phyloP scores from a whole-genome alignment of 2,113 vertebrate genomes.

The Callorhinus ursinus region DNA sequence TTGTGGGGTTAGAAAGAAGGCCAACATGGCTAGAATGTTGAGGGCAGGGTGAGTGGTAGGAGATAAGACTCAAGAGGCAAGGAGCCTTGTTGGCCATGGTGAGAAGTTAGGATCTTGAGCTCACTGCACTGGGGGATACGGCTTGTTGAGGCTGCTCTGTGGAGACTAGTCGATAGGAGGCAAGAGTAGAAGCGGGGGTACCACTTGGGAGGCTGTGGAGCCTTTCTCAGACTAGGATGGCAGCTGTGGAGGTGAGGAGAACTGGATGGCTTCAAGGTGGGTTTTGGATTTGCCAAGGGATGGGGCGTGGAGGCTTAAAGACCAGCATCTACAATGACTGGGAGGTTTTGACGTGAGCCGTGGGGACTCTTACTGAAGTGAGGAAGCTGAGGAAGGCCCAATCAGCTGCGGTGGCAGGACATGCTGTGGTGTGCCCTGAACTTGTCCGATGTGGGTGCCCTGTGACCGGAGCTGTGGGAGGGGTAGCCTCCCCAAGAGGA shows the following conservation, averaged over 20 bases:
- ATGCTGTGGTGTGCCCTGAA: fast-evolving
- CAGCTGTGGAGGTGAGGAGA: background rate
- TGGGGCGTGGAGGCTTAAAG: background rate
- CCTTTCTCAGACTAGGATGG: background rate
- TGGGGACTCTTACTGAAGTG: background rate
- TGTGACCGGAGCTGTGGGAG: fast-evolving
- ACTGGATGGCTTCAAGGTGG: background rate
- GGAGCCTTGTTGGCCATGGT: background rate
- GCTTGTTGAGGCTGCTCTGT: background rate
- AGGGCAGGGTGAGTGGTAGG: background rate
- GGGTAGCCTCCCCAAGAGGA: background rate
- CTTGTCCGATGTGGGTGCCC: background rate
- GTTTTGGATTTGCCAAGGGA: background rate
- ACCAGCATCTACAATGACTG: background rate
- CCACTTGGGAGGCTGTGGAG: background rate
- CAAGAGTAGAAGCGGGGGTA: background rate
- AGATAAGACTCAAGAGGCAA: background rate
- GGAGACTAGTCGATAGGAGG: background rate
- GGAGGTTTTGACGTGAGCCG: background rate
- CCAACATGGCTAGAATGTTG: fast-evolving
- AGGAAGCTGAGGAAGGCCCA: background rate
- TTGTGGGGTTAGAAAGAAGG: background rate
- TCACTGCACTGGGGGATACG: background rate
- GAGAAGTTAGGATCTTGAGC: background rate
- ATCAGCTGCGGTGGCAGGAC: background rate